Evolutionary conservation across 2,797 vertebrate species (phyloP), one percentile per base, ranked within the genome.

Genomic region (Clamator glandarius): DNA sequence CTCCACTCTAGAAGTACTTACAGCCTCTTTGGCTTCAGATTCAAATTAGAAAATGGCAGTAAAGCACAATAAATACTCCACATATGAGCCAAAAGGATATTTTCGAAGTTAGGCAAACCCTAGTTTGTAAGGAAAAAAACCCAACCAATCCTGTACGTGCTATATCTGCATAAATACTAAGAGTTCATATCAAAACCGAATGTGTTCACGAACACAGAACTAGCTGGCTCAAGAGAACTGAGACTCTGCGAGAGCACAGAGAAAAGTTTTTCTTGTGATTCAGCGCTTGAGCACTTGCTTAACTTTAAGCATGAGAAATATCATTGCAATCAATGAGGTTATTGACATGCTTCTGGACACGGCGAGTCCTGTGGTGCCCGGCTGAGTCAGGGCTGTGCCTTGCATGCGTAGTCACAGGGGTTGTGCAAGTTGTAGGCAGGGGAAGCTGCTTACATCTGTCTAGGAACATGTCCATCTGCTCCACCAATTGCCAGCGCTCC

Each of bases 211-310:
- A 74, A 10, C 57, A 24, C 3, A 0, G 62, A 73, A 79, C 66
- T 95, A 88, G 84, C 76, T 70, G 21, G 73, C 82, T 36, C 63
- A 46, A 72, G 76, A 51, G 66, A 63, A 58, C 36, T 2, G 79
- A 48, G 46, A n/a, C 17, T 84, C 78, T 6, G 23, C 0, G 0
- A 44, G 57, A 74, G 62, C 0, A 0, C 1, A 0, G n/a, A 83
- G 35, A 77, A 93, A 89, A 72, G 75, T 58, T 87, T 80, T 8
- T 1, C 84, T 68, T 31, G 58, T 74, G 87, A 55, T 77, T 68
- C 87, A 81, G 64, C 0, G 55, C 57, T 78, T 84, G 72, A 87
- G 81, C 35, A 12, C 41, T 87, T 18, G 51, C 72, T 83, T 92
- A 66, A 48, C 54, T 80, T 54, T 15, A 39, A 68, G 50, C 82